Evolutionary conservation across 2,888 invertebrate species (phyloP).

Genomic region (Eupelmus urozonus): DNA sequence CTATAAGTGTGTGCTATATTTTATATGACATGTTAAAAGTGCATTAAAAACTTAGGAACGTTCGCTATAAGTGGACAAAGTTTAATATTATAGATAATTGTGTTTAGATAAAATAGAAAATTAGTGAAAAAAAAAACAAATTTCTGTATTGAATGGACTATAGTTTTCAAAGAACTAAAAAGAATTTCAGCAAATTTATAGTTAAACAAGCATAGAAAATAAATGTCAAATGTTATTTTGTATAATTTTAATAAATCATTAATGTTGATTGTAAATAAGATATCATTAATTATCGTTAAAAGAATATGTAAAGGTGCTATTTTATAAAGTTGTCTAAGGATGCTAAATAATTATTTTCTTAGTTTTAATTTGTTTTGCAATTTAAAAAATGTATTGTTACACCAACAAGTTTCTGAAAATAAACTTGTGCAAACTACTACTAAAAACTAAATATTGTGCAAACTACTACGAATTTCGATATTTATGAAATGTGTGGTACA

Average conservation of each 20-base stretch:
- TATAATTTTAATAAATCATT: conserved; percentile 25
- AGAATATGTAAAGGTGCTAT: background rate
- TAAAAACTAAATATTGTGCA: no score
- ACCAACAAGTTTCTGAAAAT: no score
- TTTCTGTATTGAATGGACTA: background rate
- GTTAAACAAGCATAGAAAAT: background rate
- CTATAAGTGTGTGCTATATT: conserved; percentile 3
- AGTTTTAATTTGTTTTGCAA: background rate
- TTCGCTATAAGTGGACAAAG: background rate
- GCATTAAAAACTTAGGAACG: conserved; percentile 7
- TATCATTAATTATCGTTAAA: no score
- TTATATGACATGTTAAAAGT: conserved; percentile 7
- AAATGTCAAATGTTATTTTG: conserved; percentile 24
- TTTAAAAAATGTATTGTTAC: background rate
- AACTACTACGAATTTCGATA: no score
- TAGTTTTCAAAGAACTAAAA: background rate
- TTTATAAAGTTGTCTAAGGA: background rate
- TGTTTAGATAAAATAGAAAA: background rate
- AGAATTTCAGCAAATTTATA: background rate
- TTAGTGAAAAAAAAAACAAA: background rate
- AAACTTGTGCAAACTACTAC: no score
- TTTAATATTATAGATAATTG: background rate
- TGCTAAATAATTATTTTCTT: no score
- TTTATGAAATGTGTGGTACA: no score
- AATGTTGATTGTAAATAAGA: no score